Evolutionary conservation across 2,113 vertebrate species (phyloP).

Genomic region (Cinclus mexicanus): DNA sequence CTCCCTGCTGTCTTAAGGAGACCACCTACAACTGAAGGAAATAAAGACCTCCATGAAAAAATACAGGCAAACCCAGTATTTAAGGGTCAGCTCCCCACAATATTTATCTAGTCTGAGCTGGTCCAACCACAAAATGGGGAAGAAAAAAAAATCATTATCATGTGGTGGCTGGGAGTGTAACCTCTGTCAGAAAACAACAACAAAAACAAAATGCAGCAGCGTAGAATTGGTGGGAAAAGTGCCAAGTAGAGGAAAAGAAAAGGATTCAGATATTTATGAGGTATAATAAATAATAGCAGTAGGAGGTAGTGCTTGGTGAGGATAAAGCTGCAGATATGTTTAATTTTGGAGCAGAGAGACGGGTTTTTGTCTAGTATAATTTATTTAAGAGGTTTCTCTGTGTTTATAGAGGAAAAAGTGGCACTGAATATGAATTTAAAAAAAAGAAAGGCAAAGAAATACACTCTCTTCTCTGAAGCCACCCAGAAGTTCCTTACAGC

Average conservation of each 20-base stretch:
- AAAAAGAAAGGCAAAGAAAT: not conserved
- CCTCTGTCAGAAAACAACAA: slow-evolving; percentile 33
- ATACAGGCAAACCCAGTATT: slow-evolving; percentile 15
- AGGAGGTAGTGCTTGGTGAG: not conserved
- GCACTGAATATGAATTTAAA: not conserved
- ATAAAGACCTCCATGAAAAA: slow-evolving; percentile 34
- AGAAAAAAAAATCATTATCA: not conserved
- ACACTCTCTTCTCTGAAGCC: not conserved
- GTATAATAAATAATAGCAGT: not conserved
- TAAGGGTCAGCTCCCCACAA: slow-evolving; percentile 37
- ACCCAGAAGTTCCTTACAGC: not conserved
- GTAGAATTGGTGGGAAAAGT: not conserved
- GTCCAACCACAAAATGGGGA: not conserved
- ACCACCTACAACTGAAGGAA: slow-evolving; percentile 59
- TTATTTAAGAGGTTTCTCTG: not conserved
- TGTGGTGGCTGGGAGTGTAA: not conserved
- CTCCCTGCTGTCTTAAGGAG: slow-evolving; percentile 11
- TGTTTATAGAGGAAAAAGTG: not conserved
- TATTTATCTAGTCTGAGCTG: slow-evolving; percentile 44
- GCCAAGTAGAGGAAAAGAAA: slow-evolving; percentile 33
- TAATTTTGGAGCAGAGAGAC: not conserved
- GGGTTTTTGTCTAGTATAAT: not conserved
- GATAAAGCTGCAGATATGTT: not conserved
- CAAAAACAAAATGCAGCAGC: not conserved
- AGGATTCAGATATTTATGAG: not conserved